phyloP scores from a whole-genome alignment of 2,888 invertebrate species.

The Hirtodrosophila alboralis region DNA sequence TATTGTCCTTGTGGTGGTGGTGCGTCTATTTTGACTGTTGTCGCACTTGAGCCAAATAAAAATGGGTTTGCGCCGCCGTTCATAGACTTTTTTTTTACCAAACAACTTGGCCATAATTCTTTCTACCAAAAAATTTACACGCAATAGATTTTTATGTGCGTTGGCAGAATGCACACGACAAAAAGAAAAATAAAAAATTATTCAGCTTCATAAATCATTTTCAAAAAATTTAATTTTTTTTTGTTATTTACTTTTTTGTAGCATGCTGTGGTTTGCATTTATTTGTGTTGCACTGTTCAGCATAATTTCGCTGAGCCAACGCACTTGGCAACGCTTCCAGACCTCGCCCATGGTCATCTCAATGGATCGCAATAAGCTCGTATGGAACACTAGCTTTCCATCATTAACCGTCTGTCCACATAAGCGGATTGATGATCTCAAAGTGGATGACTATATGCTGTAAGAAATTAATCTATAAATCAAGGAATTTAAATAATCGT shows the following conservation, averaged over 20 bases:
- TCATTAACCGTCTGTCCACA: conserved; percentile 88
- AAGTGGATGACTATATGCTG: conserved; percentile 86
- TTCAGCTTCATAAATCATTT: conserved; percentile 55
- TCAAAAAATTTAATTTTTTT: not conserved
- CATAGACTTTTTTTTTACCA: conserved; percentile 64
- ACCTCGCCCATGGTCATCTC: conserved; percentile 90
- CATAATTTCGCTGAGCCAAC: conserved; percentile 86
- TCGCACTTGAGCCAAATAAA: conserved; percentile 53
- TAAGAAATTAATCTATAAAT: conserved; percentile 70
- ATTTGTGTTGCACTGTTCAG: conserved; percentile 86
- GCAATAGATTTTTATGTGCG: conserved; percentile 80
- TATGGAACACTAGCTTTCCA: conserved; percentile 90
- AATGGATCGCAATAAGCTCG: conserved; percentile 89
- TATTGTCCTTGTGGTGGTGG: conserved; percentile 22
- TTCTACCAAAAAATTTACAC: conserved; percentile 73
- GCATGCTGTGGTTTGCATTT: conserved; percentile 86
- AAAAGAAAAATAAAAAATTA: conserved; percentile 21
- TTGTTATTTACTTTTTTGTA: conserved; percentile 62
- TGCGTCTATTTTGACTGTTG: conserved; percentile 41
- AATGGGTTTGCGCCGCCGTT: conserved; percentile 45
- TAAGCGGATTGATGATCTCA: conserved; percentile 85
- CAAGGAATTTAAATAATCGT: no score
- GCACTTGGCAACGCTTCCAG: conserved; percentile 88
- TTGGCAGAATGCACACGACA: conserved; percentile 49
- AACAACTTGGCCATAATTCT: conserved; percentile 66